These are phyloP conservation scores for Coenonympha glycerion DNA, from an alignment of 2,888 invertebrate genomes.

Conservation along the genomic window DNA sequence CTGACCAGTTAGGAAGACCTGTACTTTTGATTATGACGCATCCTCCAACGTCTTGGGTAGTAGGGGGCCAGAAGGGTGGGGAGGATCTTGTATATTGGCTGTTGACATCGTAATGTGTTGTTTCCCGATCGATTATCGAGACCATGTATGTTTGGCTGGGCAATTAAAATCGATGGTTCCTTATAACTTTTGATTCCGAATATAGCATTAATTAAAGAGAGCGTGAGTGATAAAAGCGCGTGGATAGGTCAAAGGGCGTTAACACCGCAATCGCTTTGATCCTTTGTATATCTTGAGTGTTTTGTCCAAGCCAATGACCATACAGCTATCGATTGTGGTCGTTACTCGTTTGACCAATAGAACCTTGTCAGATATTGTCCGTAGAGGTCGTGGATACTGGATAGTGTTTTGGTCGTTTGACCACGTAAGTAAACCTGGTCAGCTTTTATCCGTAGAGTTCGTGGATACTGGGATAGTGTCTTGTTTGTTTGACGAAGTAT, in stretches of 20 bases:
- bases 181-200: neutral
- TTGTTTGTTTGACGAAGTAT: too few species aligned
- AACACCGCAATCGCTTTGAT: neutral
- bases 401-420: too few species aligned
- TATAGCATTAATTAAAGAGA: neutral
- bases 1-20: conserved; percentile 12
- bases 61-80: neutral
- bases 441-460: too few species aligned
- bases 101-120: neutral
- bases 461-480: too few species aligned
- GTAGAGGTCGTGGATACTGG: too few species aligned
- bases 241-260: neutral
- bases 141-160: neutral
- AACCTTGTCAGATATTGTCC: too few species aligned
- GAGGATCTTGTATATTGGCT: neutral
- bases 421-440: too few species aligned
- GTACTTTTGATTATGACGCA: conserved; percentile 17
- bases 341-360: too few species aligned
- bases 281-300: neutral
- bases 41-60: neutral
- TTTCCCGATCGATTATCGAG: conserved; percentile 6
- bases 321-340: too few species aligned
- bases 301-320: too few species aligned
- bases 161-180: conserved; percentile 7
- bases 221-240: too few species aligned